A percentile compares a stretch with the other conserved stretches of the same genome.
Evolutionary conservation across 2,797 vertebrate species (phyloP).

Genomic region (Acrossocheilus fasciatus): DNA sequence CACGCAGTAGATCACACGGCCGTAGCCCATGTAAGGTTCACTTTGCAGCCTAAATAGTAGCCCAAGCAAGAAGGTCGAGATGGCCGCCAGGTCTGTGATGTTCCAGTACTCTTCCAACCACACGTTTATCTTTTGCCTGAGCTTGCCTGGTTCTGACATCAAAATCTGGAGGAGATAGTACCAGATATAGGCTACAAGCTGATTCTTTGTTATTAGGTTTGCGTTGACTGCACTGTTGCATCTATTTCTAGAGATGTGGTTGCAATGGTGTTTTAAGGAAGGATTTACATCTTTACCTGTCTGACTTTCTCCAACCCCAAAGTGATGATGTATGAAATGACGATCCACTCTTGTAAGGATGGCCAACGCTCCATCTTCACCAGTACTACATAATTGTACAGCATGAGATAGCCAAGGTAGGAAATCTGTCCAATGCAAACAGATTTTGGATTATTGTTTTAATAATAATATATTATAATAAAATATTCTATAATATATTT

Average conservation of each 20-base stretch:
- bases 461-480: background rate
- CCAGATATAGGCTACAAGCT: background rate
- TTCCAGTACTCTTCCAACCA: slow-evolving; percentile 99
- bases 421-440: slow-evolving; percentile 81
- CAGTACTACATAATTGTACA: slow-evolving; percentile 98
- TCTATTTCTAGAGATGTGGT: slow-evolving; percentile 2
- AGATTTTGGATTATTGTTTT: background rate
- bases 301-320: slow-evolving; percentile 94
- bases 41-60: slow-evolving; percentile 91
- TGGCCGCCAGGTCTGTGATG: slow-evolving; percentile 94
- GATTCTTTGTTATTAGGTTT: background rate
- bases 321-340: slow-evolving; percentile 96
- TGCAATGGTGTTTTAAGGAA: background rate
- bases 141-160: slow-evolving; percentile 98
- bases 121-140: slow-evolving; percentile 97
- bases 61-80: slow-evolving; percentile 90
- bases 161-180: slow-evolving; percentile 83
- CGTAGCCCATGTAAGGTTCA: slow-evolving; percentile 96
- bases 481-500: background rate
- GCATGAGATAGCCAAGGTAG: slow-evolving; percentile 94
- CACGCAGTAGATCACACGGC: slow-evolving; percentile 97
- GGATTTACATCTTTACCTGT: slow-evolving; percentile 82
- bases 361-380: slow-evolving; percentile 97
- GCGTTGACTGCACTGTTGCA: background rate
- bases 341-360: slow-evolving; percentile 91